Evolutionary conservation across 2,797 vertebrate species (phyloP), one percentile per base, ranked within the genome.

Genomic region (Halcyon badia): DNA sequence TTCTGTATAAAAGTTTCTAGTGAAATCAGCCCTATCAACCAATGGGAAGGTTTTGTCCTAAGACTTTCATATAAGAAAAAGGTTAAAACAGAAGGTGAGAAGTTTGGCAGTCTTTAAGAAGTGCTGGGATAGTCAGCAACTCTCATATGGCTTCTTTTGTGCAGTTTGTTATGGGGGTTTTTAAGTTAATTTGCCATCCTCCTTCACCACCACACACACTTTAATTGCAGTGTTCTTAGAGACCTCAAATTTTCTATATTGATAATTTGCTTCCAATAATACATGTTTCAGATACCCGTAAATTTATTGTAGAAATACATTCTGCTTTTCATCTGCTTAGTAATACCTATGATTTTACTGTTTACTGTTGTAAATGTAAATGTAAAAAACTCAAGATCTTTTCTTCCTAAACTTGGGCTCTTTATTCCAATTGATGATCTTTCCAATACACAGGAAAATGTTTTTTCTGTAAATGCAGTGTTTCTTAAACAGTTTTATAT

Each of bases 1-100:
- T 31, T 71, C 52, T 48, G 10, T 26, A 52, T 66, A 82, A 94
- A 90, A 87, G 24, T 61, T 91, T 91, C 58, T 42, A 76, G 30
- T 56, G 31, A 87, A 87, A 92, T 66, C 24, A 61, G 2, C 4
- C 33, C 10, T 26, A n/a, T 66, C 33, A 71, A 51, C 42, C 30
- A 85, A 44, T 33, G 56, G 14, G 18, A 61, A 54, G 56, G 25
- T 5, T 65, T 90, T 66, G 6, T 54, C 26, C 51, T 49, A 21
- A 82, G 46, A 44, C 4, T 79, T 82, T 72, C 14, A 9, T 26
- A 4, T 30, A 52, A 69, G 22, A 54, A 54, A 94, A 93, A 46
- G 24, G 8, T 21, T 48, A 87, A 94, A 89, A 4, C 4, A 10
- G 5, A 21, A 25, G 11, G 8, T 62, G 16, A 77, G 46, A 73